Base-by-base conservation (phyloP, 1,140 invertebrate genomes). In the Eriocheir sinensis region DNA sequence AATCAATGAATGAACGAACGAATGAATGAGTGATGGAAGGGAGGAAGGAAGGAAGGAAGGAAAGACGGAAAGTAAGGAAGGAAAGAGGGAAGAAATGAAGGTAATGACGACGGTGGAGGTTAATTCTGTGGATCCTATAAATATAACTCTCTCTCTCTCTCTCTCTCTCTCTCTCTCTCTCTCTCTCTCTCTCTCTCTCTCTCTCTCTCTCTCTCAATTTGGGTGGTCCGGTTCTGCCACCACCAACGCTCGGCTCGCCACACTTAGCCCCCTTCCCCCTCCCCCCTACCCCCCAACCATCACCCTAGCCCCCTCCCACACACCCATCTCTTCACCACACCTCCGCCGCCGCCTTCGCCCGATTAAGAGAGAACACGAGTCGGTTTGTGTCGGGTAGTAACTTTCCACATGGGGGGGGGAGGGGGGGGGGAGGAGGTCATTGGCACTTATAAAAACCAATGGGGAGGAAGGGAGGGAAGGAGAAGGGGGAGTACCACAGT, bases 121-220 rank as follows among this genome's bases (percentile, higher is more conserved):
- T n/a, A n/a, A n/a, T n/a, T n/a, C n/a, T n/a, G n/a, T n/a, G n/a
- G n/a, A n/a, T n/a, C n/a, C n/a, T n/a, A n/a, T n/a, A n/a, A n/a
- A n/a, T n/a, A n/a, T n/a, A n/a, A n/a, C 60, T 72, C 60, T 72
- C 60, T 72, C 60, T 72, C 60, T 72, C 60, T 72, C 60, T 72
- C 60, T 72, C 60, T 72, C 60, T 72, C 60, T 72, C 44, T 48
- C 44, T 15, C 15, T 15, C 15, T 15, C 15, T 15, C 15, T 15
- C 15, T 15, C 15, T 15, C 44, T 48, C 44, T 48, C 60, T 72
- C 60, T 72, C 60, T 72, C 60, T 72, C 60, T 72, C 60, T 72
- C 60, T 72, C 60, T 72, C 60, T 72, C 60, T 72, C 60, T 72
- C 60, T 72, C 60, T 72, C 60, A n/a, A 21, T 72, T n/a, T 72